Percentiles rank a stretch among this genome's conserved stretches.
Conservation (phyloP, 2,797 vertebrate species). For the Sphenodon punctatus region DNA sequence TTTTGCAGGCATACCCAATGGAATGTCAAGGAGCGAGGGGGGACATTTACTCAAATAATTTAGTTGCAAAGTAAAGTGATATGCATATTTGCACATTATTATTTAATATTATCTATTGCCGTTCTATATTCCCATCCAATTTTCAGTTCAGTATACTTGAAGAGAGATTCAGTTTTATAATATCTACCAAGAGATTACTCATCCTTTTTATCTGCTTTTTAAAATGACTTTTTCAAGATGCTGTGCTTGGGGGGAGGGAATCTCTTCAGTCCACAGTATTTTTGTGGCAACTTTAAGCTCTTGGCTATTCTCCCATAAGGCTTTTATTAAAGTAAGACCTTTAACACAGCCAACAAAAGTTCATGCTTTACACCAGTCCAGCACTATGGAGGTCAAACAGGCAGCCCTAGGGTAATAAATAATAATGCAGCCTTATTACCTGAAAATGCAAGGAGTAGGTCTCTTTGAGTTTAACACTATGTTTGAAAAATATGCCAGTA, state of each 20-base stretch:
- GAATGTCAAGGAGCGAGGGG: not conserved
- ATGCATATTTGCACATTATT: not conserved
- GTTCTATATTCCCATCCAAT: not conserved
- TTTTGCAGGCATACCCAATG: not conserved
- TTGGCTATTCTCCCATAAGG: not conserved
- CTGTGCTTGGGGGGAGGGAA: not conserved
- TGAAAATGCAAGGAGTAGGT: not conserved
- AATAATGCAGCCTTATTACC: slow-evolving; percentile 35
- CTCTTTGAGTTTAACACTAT: slow-evolving; percentile 33
- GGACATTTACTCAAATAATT: not conserved
- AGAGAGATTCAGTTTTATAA: accelerated
- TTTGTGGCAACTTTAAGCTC: slow-evolving; percentile 11
- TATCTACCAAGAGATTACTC: not conserved
- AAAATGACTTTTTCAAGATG: not conserved
- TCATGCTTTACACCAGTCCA: slow-evolving; percentile 30
- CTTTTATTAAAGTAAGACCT: slow-evolving; percentile 23
- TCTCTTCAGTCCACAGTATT: not conserved
- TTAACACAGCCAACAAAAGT: slow-evolving; percentile 15
- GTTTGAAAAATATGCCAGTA: slow-evolving; percentile 19
- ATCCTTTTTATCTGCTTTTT: not conserved
- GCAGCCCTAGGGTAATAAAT: too few relatives aligned
- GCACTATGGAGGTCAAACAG: slow-evolving; percentile 24
- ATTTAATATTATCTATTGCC: not conserved
- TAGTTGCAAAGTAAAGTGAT: not conserved
- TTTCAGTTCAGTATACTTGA: not conserved